These are phyloP conservation scores for Myotis daubentonii DNA, from an alignment of 2,797 vertebrate species.

Conservation along the genomic window DNA sequence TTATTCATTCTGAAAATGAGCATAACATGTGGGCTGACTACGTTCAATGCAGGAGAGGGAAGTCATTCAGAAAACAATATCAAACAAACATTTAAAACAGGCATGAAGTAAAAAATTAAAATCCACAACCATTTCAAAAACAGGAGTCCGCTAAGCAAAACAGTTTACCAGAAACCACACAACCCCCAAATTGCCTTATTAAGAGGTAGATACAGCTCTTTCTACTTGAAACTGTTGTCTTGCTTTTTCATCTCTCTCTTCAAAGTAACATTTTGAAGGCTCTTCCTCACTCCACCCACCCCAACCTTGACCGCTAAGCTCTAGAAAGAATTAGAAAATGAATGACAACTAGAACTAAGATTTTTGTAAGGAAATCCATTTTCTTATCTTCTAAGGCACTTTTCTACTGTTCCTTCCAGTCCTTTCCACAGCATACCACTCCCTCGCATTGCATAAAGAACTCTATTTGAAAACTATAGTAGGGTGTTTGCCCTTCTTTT, in stretches of 20 bases:
- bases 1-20: background rate
- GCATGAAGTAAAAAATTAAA: slow-evolving; percentile 43
- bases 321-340: background rate
- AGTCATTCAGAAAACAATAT: background rate
- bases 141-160: background rate
- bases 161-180: background rate
- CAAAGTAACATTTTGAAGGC: background rate
- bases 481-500: background rate
- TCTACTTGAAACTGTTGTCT: background rate
- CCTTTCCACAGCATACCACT: background rate
- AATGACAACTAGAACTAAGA: background rate
- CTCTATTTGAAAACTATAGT: background rate
- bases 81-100: background rate
- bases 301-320: background rate
- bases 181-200: background rate
- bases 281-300: background rate
- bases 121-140: background rate
- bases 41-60: background rate
- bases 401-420: background rate
- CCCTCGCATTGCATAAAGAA: background rate
- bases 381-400: background rate
- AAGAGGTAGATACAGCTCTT: background rate
- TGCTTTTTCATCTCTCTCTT: background rate
- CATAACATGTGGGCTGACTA: background rate
- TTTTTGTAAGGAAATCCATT: slow-evolving; percentile 12